Evolutionary conservation across 2,113 vertebrate species (phyloP).

Genomic region (Muntiacus reevesi): DNA sequence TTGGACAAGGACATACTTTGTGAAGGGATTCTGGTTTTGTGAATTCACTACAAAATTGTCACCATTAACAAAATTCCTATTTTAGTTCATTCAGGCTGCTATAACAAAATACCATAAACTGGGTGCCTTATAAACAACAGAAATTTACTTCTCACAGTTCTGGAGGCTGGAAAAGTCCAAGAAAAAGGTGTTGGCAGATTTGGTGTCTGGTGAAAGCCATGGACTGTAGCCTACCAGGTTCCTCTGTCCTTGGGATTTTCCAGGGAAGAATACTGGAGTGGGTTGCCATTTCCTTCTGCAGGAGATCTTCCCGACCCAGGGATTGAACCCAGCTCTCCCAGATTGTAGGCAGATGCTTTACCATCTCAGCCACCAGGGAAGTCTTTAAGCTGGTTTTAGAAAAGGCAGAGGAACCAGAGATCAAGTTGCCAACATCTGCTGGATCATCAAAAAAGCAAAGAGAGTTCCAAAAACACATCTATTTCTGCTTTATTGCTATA

Average conservation of each 20-base stretch:
- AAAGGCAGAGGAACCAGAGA: not conserved
- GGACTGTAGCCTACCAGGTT: not conserved
- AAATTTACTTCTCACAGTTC: not conserved
- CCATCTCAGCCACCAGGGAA: not conserved
- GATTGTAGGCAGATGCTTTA: not conserved
- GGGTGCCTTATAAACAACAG: not conserved
- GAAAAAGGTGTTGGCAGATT: not conserved
- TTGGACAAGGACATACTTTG: not conserved
- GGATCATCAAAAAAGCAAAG: fast-evolving
- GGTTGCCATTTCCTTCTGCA: not conserved
- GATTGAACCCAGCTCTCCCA: not conserved
- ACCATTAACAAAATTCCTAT: not conserved
- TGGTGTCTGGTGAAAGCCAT: not conserved
- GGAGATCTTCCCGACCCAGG: fast-evolving
- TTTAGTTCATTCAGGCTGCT: not conserved
- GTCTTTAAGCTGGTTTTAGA: not conserved
- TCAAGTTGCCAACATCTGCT: not conserved
- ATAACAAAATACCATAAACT: not conserved
- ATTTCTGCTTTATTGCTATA: not conserved
- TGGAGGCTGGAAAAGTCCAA: not conserved
- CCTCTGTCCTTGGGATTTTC: not conserved
- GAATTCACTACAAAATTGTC: not conserved
- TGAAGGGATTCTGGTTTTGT: not conserved
- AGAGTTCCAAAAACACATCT: not conserved
- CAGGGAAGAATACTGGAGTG: not conserved